A percentile compares a stretch with the other conserved stretches of the same genome.
Conservation (phyloP, 1,140 invertebrate species). For the Drosophila watanabei region DNA sequence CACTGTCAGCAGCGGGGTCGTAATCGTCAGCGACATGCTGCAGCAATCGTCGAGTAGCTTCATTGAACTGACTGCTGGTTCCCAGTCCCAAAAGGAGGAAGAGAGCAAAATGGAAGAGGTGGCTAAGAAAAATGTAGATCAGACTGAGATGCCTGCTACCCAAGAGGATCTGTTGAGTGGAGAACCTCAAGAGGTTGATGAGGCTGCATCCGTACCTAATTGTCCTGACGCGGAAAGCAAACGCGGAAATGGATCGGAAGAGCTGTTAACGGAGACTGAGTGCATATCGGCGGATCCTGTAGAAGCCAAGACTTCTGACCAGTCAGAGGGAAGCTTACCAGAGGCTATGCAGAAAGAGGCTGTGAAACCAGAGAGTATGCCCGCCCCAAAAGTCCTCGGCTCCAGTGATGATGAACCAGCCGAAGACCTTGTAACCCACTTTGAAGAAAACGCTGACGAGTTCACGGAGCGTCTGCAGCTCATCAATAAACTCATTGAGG, state of each 20-base stretch:
- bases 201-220: not conserved
- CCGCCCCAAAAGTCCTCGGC: not conserved
- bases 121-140: not conserved
- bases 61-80: slow-evolving; percentile 53
- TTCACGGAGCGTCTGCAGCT: slow-evolving; percentile 53
- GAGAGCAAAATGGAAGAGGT: not conserved
- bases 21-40: slow-evolving; percentile 70
- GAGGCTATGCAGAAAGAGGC: not conserved
- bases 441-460: slow-evolving; percentile 53
- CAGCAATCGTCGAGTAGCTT: slow-evolving; percentile 69
- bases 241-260: not conserved
- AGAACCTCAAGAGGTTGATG: not conserved
- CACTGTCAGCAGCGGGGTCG: slow-evolving; percentile 34
- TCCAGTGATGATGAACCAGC: not conserved
- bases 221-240: not conserved
- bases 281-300: not conserved
- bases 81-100: not conserved
- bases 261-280: not conserved
- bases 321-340: not conserved
- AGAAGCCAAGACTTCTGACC: not conserved
- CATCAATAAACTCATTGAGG: slow-evolving; percentile 50
- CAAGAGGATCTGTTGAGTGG: not conserved
- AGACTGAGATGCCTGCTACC: not conserved
- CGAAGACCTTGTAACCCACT: slow-evolving; percentile 49
- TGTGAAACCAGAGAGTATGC: not conserved